phyloP scores from a whole-genome alignment of 2,797 vertebrate genomes.

The Xenops minutus region DNA sequence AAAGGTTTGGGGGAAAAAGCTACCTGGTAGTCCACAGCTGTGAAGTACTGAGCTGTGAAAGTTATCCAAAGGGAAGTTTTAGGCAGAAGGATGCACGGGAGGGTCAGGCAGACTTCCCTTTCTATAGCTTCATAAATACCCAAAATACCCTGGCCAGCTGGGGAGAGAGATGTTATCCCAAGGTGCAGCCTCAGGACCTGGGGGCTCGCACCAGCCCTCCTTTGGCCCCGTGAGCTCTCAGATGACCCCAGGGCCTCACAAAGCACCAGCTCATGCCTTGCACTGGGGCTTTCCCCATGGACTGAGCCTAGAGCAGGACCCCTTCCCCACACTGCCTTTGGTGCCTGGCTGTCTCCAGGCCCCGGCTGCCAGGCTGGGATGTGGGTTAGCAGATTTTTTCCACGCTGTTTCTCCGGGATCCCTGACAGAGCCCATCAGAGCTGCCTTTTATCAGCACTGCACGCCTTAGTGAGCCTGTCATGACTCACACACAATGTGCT shows the following conservation, averaged over 20 bases:
- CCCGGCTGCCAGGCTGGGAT: slow-evolving; percentile 25
- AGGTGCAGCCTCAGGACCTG: background rate
- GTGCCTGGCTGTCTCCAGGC: slow-evolving; percentile 36
- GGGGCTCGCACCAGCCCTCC: background rate
- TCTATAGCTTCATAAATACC: background rate
- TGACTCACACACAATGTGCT: slow-evolving; percentile 84
- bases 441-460: slow-evolving; percentile 87
- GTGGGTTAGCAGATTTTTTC: slow-evolving; percentile 68
- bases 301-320: background rate
- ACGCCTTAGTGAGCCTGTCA: slow-evolving; percentile 88
- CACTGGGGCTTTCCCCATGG: background rate
- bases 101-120: background rate
- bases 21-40: background rate
- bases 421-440: slow-evolving; percentile 80
- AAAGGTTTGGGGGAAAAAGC: background rate
- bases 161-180: background rate
- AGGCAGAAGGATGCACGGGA: background rate
- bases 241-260: background rate
- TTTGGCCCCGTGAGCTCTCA: background rate
- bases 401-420: slow-evolving; percentile 59
- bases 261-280: background rate
- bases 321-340: background rate
- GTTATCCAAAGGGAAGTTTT: background rate
- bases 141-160: background rate
- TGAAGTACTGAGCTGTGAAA: background rate